A percentile compares a stretch with the other conserved stretches of the same genome.
Evolutionary conservation across 2,888 invertebrate genomes (phyloP).

Genomic region (Dasypogon diadema): DNA sequence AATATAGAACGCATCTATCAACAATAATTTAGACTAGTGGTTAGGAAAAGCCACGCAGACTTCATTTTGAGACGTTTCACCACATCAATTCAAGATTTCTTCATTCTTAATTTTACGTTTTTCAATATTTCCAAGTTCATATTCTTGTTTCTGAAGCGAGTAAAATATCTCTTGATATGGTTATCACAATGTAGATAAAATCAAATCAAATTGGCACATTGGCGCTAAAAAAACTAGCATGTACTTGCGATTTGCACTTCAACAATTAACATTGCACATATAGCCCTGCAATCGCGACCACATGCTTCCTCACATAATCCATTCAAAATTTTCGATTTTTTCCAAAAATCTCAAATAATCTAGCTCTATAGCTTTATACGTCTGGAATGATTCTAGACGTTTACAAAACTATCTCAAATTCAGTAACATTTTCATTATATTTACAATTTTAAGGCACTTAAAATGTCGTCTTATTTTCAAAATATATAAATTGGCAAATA

Average conservation of each 20-base stretch:
- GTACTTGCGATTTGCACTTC: neutral
- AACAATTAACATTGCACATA: neutral
- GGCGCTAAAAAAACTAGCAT: neutral
- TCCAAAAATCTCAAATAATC: neutral
- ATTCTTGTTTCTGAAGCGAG: neutral
- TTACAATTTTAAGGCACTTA: constrained; percentile 42
- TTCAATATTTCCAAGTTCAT: neutral
- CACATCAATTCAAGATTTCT: constrained; percentile 1
- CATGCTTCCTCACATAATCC: neutral
- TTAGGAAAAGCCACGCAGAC: constrained; percentile 30
- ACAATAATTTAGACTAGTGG: constrained; percentile 18
- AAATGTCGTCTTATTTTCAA: constrained; percentile 31
- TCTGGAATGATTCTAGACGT: neutral
- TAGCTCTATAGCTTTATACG: neutral
- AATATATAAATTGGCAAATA: constrained; percentile 17
- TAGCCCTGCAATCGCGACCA: too few relatives aligned
- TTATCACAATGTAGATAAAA: neutral
- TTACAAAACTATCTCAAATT: constrained; percentile 8
- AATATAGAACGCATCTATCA: neutral
- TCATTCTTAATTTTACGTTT: neutral
- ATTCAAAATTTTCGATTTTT: neutral
- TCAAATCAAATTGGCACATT: neutral
- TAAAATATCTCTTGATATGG: constrained; percentile 4
- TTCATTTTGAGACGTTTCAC: constrained; percentile 31
- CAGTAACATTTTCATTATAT: constrained; percentile 4